Evolutionary conservation across 2,797 vertebrate genomes (phyloP), one percentile per base, ranked within the genome.

Genomic region (Tokudaia tokunoshimensis): DNA sequence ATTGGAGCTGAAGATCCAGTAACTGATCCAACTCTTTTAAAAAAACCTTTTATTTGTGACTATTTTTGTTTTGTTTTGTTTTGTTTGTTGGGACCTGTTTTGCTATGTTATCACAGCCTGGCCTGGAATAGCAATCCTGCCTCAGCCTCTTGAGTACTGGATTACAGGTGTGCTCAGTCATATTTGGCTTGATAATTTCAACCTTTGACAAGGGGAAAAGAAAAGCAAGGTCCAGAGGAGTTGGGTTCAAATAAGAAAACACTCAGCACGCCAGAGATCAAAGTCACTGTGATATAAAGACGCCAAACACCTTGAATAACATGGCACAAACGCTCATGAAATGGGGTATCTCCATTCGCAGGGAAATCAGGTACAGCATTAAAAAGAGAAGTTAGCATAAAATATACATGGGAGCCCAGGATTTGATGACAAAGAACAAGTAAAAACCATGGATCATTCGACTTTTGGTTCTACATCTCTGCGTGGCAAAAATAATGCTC

Each of bases 301-400:
- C 41, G 9, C 26, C 8, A 26, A 29, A 44, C 8, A 15, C 5
- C 17, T 0, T 1, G 12, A 80, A 15, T 14, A 5, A 0, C 26
- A 34, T 12, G 1, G 19, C 83, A 29, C 22, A 34, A n/a, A n/a
- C 34, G 78, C 13, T 5, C 6, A 9, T 6, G 26, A 88, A 37
- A 78, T 8, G 14, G 5, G 15, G 1, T 6, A 6, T 15, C 26
- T 50, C 12, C 6, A 50, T 65, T 8, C 14, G 41, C 1, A 34
- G 41, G 47, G 31, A 82, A 50, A 57, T 37, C 6, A 26, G 34
- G 31, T 20, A 1, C 0, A n/a, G 29, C 11, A 9, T 26, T 24
- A 31, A 10, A 81, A 87, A 29, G 47, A 24, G 26, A 90, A 63
- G n/a, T 50, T 22, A 2, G 8, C 22, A 3, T 19, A 13, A 17